phyloP scores from a whole-genome alignment of 2,113 vertebrate species.

The Coregonus clupeaformis region DNA sequence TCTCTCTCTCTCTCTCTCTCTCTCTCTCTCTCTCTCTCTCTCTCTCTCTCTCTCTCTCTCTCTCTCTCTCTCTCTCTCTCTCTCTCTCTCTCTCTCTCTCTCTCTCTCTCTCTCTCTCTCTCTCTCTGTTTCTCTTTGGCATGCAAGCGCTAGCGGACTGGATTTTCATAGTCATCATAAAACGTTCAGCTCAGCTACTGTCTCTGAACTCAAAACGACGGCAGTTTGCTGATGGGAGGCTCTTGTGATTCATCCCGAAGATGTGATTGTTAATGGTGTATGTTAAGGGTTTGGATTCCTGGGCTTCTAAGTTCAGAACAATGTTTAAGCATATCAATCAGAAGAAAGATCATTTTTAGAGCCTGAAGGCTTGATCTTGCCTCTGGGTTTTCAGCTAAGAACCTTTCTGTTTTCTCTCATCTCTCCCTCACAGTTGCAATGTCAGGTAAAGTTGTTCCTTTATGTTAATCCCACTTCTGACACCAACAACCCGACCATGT shows the following conservation, averaged over 20 bases:
- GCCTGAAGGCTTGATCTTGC: constrained; percentile 46
- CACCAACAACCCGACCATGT: too few species aligned
- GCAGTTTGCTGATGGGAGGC: neutral
- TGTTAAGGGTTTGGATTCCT: constrained; percentile 10
- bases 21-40: too few species aligned
- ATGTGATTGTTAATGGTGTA: constrained; percentile 1
- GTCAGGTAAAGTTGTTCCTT: constrained; percentile 33
- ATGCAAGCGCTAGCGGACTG: neutral
- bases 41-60: too few species aligned
- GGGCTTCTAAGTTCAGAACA: neutral
- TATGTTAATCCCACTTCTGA: constrained; percentile 17
- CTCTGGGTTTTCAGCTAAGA: constrained; percentile 33
- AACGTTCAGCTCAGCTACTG: too few species aligned
- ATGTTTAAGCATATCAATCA: constrained; percentile 52
- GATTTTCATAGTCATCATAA: too few species aligned
- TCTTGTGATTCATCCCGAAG: neutral
- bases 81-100: too few species aligned
- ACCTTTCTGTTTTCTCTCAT: constrained; percentile 2
- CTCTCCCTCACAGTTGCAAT: constrained; percentile 2
- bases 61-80: too few species aligned
- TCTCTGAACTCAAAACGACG: too few species aligned
- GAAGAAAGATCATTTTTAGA: constrained; percentile 23
- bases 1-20: too few species aligned
- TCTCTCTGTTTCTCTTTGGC: neutral
- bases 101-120: too few species aligned